Percentiles rank a stretch among this genome's conserved stretches.
These are phyloP conservation scores for Tetragonisca angustula DNA, from an alignment of 2,888 invertebrate species.

Conservation along the genomic window DNA sequence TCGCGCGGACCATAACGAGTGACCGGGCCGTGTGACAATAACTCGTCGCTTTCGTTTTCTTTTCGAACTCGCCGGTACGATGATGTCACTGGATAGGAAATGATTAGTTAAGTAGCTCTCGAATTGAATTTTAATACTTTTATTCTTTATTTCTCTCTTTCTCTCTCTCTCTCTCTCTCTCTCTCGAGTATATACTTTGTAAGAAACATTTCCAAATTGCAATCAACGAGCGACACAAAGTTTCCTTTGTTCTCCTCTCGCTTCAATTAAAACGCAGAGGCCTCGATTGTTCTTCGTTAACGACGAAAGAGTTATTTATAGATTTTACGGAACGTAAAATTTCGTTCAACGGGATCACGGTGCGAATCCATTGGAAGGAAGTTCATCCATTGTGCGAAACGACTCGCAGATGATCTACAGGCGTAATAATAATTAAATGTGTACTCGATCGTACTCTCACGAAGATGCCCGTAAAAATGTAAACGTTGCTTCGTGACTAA, in stretches of 20 bases:
- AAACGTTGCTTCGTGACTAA: conserved; percentile 77
- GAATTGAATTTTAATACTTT: not conserved
- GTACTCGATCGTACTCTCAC: conserved; percentile 65
- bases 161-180: too few species aligned
- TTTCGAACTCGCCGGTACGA: too few species aligned
- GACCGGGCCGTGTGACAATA: too few species aligned
- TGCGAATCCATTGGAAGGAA: conserved; percentile 33
- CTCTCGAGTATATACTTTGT: not conserved
- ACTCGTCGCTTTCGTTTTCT: too few species aligned
- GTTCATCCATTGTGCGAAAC: conserved; percentile 26
- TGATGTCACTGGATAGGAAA: too few species aligned
- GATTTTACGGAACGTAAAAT: conserved; percentile 7
- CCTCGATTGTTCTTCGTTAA: conserved; percentile 7
- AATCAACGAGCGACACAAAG: not conserved
- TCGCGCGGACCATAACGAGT: too few species aligned
- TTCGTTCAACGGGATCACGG: conserved; percentile 26
- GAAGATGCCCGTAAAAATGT: conserved; percentile 80
- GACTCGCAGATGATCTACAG: conserved; percentile 42
- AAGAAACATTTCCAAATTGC: not conserved
- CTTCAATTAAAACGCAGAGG: not conserved
- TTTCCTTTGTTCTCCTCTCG: not conserved
- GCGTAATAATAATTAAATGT: conserved; percentile 61
- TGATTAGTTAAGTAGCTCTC: not conserved
- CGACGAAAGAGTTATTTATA: not conserved
- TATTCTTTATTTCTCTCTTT: too few species aligned